Percentiles rank a stretch among this genome's conserved stretches.
These are phyloP conservation scores for Antechinus stuartii DNA, from an alignment of 2,113 vertebrate genomes.

Conservation along the genomic window DNA sequence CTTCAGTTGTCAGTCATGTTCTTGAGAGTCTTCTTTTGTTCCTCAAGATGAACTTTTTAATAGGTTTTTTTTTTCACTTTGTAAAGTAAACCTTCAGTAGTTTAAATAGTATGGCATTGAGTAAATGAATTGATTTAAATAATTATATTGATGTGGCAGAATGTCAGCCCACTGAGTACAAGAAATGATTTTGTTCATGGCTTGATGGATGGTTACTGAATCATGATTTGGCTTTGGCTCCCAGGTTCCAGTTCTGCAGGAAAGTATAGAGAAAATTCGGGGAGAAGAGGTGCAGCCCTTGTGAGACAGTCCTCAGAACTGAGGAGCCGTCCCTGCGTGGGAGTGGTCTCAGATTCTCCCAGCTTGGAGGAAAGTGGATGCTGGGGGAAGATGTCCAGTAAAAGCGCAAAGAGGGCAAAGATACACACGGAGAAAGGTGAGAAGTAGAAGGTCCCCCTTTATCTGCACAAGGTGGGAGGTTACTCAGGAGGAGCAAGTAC, in stretches of 20 bases:
- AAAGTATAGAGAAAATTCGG: not conserved
- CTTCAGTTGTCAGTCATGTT: not conserved
- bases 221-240: not conserved
- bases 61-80: not conserved
- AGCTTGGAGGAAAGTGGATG: not conserved
- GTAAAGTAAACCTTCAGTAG: not conserved
- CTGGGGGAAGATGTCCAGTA: not conserved
- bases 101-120: not conserved
- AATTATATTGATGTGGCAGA: not conserved
- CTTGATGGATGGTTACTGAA: not conserved
- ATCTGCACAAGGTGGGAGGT: not conserved
- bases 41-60: not conserved
- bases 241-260: not conserved
- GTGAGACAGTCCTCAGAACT: too few relatives aligned
- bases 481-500: not conserved
- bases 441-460: not conserved
- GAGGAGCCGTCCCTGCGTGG: not conserved
- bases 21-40: not conserved
- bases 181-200: not conserved
- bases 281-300: not conserved
- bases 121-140: not conserved
- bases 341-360: not conserved
- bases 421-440: not conserved
- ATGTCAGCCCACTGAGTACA: not conserved
- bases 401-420: not conserved